These are phyloP conservation scores for Myotis yumanensis DNA, from an alignment of 2,113 vertebrate species.

Conservation along the genomic window DNA sequence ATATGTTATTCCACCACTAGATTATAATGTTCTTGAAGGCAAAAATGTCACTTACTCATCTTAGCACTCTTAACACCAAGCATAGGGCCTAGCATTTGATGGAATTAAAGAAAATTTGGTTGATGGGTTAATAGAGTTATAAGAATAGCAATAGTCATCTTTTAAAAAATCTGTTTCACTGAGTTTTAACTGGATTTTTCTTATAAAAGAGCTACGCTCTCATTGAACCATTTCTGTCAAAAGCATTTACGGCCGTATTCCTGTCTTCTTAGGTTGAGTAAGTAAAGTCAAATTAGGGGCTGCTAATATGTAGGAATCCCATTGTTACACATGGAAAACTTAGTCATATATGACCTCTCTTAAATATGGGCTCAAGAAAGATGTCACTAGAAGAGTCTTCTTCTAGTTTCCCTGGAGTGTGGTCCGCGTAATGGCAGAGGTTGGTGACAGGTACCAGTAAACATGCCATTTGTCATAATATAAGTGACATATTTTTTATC, in stretches of 20 bases:
- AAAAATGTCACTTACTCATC: background rate
- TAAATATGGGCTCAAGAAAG: background rate
- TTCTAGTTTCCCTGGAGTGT: background rate
- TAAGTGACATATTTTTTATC: background rate
- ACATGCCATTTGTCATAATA: background rate
- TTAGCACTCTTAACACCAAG: background rate
- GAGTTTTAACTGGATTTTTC: slow-evolving; percentile 18
- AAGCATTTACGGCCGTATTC: background rate
- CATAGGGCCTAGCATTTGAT: background rate
- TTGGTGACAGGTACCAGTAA: background rate
- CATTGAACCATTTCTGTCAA: background rate
- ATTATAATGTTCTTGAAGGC: background rate
- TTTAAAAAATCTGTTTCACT: background rate
- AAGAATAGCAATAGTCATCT: background rate
- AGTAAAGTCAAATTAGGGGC: background rate
- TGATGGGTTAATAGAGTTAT: background rate
- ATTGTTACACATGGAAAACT: background rate
- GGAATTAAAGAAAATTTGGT: background rate
- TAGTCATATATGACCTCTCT: background rate
- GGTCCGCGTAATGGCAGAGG: background rate
- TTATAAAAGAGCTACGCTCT: background rate
- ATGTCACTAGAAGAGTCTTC: background rate
- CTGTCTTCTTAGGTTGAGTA: background rate
- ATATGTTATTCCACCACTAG: background rate
- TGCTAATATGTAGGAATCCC: background rate